phyloP scores from a whole-genome alignment of 2,797 vertebrate genomes.

The Alouatta caraya region DNA sequence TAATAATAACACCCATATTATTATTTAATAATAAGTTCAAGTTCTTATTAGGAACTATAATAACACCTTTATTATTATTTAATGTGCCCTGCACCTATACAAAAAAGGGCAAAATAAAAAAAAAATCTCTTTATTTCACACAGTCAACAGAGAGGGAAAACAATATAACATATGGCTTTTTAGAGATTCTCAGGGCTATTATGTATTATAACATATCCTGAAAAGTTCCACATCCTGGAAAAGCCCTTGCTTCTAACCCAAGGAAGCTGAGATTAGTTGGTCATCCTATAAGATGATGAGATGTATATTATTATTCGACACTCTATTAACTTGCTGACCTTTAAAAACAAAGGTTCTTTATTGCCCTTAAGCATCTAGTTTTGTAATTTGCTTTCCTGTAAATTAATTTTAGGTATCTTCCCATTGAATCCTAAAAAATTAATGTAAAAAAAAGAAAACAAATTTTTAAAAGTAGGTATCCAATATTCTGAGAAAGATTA shows the following conservation, averaged over 20 bases:
- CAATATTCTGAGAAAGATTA: constrained; percentile 35
- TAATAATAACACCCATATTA: too few species aligned
- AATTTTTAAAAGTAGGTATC: background rate
- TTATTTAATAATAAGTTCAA: background rate
- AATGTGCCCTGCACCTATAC: background rate
- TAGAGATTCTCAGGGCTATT: background rate
- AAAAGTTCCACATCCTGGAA: background rate
- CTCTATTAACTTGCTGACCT: background rate
- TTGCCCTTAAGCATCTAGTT: background rate
- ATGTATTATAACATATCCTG: background rate
- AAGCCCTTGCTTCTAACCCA: background rate
- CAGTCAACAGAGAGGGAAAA: background rate
- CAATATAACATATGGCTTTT: background rate
- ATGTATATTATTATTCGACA: background rate
- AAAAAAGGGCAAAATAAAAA: background rate
- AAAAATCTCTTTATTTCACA: background rate
- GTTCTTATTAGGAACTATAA: background rate
- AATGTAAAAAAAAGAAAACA: background rate
- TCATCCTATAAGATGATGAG: background rate
- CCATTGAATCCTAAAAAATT: background rate
- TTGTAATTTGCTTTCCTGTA: constrained; percentile 22
- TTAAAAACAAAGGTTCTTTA: background rate
- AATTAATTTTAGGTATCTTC: background rate
- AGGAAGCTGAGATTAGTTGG: background rate
- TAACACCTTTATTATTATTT: background rate